A percentile compares a stretch with the other conserved stretches of the same genome.
Evolutionary conservation across 2,797 vertebrate species (phyloP).

Genomic region (Mus minutoides): DNA sequence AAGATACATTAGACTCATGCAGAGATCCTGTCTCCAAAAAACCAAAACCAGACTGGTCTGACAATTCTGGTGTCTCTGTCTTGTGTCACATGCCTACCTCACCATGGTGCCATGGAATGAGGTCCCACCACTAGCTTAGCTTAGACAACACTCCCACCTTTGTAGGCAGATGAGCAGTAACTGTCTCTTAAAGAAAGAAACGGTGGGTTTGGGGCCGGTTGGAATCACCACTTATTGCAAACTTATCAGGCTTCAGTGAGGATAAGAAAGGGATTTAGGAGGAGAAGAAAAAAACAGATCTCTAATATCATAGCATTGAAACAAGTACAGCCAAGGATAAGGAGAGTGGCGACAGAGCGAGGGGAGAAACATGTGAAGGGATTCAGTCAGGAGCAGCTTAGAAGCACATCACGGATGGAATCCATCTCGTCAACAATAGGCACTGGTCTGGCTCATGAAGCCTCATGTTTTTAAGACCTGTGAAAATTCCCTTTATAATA

Average conservation of each 20-base stretch:
- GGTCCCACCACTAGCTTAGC: neutral
- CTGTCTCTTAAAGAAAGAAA: conserved; percentile 40
- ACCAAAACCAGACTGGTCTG: neutral
- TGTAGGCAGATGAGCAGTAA: neutral
- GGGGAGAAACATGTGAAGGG: neutral
- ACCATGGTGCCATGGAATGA: neutral
- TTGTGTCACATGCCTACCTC: neutral
- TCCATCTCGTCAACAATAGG: conserved; percentile 17
- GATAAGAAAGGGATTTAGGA: conserved; percentile 47
- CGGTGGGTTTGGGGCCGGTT: conserved; percentile 8
- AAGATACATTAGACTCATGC: neutral
- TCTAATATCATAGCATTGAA: conserved; percentile 29
- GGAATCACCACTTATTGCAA: conserved; percentile 30
- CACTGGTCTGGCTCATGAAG: neutral
- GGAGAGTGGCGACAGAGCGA: neutral
- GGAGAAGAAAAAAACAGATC: conserved; percentile 7
- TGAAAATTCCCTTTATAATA: neutral
- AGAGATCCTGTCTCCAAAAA: neutral
- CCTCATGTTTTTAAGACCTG: neutral
- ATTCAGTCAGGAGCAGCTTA: conserved; percentile 27
- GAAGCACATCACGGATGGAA: conserved; percentile 49
- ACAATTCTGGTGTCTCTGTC: neutral
- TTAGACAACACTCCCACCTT: conserved; percentile 13
- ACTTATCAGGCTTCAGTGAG: conserved; percentile 35
- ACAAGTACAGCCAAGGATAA: neutral